phyloP scores from a whole-genome alignment of 1,140 invertebrate species.

The Stegodyphus mimosarum region DNA sequence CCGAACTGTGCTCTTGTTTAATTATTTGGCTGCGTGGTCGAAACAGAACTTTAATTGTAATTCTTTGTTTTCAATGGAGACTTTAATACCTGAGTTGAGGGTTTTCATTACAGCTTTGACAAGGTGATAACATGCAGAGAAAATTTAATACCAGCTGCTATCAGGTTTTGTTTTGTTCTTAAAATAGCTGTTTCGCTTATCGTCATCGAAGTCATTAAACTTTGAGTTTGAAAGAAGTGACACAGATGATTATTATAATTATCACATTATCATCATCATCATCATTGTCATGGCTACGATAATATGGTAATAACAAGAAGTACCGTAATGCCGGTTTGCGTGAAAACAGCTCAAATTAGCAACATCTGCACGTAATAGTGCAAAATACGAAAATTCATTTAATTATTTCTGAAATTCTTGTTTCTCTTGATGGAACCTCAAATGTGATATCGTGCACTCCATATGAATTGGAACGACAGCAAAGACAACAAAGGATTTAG shows the following conservation, averaged over 20 bases:
- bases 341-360: no score
- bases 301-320: constrained; percentile 35
- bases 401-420: constrained; percentile 29
- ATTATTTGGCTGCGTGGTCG: constrained; percentile 13
- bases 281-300: constrained; percentile 4
- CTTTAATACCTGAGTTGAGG: constrained; percentile 15
- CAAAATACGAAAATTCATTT: constrained; percentile 35
- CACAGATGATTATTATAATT: constrained; percentile 44
- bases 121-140: not conserved
- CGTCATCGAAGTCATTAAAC: constrained; percentile 38
- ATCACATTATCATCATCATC: constrained; percentile 6
- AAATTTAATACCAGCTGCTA: constrained; percentile 23
- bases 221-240: constrained; percentile 38
- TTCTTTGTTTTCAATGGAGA: constrained; percentile 22
- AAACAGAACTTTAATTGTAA: constrained; percentile 8
- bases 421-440: not conserved
- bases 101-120: constrained; percentile 19
- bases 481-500: no score
- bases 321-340: no score
- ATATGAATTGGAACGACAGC: no score
- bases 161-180: constrained; percentile 11
- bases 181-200: constrained; percentile 35
- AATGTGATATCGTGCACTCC: no score
- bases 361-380: constrained; percentile 12
- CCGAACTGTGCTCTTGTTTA: constrained; percentile 18